Evolutionary conservation across 2,888 invertebrate species (phyloP).

Genomic region (Aphidoletes aphidimyza): DNA sequence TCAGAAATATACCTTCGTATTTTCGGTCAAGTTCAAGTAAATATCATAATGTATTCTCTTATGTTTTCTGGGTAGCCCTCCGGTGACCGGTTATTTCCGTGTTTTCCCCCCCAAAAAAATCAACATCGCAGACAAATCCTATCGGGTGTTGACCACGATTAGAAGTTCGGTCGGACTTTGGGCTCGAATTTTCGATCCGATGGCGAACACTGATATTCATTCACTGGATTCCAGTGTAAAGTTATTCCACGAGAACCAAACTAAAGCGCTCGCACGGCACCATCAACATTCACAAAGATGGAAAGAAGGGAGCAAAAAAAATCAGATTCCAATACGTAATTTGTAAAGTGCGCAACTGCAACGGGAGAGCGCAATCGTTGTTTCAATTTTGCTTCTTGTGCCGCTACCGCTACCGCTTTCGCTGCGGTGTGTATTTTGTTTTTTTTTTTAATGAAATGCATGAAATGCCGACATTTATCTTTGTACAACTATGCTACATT

Average conservation of each 20-base stretch:
- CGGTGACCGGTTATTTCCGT: too few species aligned
- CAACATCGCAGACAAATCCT: too few species aligned
- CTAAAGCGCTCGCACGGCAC: not conserved
- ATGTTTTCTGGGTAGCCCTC: too few species aligned
- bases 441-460: constrained; percentile 13
- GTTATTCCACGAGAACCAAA: constrained; percentile 17
- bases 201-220: too few species aligned
- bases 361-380: not conserved
- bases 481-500: not conserved
- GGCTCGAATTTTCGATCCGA: too few species aligned
- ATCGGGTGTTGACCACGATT: too few species aligned
- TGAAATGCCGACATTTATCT: constrained; percentile 17
- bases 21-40: too few species aligned
- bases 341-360: constrained; percentile 44
- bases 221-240: not conserved
- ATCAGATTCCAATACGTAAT: not conserved
- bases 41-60: too few species aligned
- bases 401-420: not conserved
- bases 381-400: constrained; percentile 7
- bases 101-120: too few species aligned
- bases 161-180: too few species aligned
- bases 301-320: not conserved
- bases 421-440: too few species aligned
- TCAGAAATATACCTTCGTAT: too few species aligned
- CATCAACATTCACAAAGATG: not conserved